phyloP scores from a whole-genome alignment of 2,113 vertebrate genomes.

The Onychostruthus taczanowskii region DNA sequence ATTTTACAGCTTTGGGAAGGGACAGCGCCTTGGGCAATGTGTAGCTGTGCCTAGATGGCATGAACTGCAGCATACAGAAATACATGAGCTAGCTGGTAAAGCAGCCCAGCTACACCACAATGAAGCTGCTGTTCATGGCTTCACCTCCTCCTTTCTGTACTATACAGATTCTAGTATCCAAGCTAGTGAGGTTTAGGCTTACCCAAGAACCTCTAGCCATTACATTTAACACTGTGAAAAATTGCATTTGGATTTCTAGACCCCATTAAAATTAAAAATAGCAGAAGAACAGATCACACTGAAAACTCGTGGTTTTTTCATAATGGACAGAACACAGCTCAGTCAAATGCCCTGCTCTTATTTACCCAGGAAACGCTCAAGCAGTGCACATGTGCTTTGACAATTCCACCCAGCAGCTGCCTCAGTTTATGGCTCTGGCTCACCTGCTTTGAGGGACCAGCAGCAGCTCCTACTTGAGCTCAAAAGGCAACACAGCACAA shows the following conservation, averaged over 20 bases:
- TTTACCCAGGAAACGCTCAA: not conserved
- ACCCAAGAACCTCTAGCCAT: not conserved
- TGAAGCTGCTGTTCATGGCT: not conserved
- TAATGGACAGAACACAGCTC: not conserved
- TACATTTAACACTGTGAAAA: not conserved
- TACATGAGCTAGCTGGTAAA: not conserved
- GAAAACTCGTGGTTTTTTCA: not conserved
- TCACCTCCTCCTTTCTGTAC: not conserved
- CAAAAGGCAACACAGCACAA: not conserved
- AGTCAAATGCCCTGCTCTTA: not conserved
- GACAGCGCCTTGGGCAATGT: not conserved
- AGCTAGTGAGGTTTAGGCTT: rapidly evolving
- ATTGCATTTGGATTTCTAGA: not conserved
- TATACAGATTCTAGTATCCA: not conserved
- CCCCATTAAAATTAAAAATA: not conserved
- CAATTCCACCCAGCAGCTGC: not conserved
- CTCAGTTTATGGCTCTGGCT: not conserved
- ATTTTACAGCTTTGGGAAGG: not conserved
- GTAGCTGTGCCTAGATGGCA: not conserved
- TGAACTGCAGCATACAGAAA: not conserved
- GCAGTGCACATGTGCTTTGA: rapidly evolving
- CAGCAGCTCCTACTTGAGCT: rapidly evolving
- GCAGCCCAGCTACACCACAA: not conserved
- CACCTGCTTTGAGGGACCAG: not conserved
- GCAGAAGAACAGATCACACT: not conserved